phyloP scores from a whole-genome alignment of 1,140 invertebrate species.

The Cydia amplana region DNA sequence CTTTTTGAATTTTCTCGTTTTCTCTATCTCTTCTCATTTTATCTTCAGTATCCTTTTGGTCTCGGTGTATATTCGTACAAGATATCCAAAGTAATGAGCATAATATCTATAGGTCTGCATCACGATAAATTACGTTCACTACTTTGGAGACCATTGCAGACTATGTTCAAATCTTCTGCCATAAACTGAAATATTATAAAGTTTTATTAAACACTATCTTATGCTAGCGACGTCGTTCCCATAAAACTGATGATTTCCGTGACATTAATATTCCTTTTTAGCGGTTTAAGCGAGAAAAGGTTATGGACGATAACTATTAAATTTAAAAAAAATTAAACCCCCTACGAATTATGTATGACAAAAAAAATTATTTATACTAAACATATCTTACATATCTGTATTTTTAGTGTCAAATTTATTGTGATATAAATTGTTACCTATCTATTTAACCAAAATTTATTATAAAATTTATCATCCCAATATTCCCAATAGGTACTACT shows the following conservation, averaged over 20 bases:
- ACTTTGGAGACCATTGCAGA: constrained; percentile 70
- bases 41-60: constrained; percentile 35
- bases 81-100: constrained; percentile 77
- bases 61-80: constrained; percentile 55
- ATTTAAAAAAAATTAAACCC: too few relatives aligned
- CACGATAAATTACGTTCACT: constrained; percentile 76
- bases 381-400: too few relatives aligned
- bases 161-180: constrained; percentile 11
- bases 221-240: neutral
- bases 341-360: too few relatives aligned
- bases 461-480: too few relatives aligned
- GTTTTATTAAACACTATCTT: neutral
- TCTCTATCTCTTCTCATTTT: constrained; percentile 1
- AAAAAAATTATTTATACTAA: too few relatives aligned
- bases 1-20: constrained; percentile 3
- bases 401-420: too few relatives aligned
- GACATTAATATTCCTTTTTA: neutral
- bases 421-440: too few relatives aligned
- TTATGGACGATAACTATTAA: too few relatives aligned
- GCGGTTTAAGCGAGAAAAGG: too few relatives aligned
- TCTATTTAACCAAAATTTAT: too few relatives aligned
- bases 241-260: neutral
- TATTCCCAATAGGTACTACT: too few relatives aligned
- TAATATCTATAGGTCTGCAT: constrained; percentile 67
- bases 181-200: neutral